A percentile compares a stretch with the other conserved stretches of the same genome.
phyloP scores from a whole-genome alignment of 23 tunicate species.

The Trididemnum nubilum region DNA sequence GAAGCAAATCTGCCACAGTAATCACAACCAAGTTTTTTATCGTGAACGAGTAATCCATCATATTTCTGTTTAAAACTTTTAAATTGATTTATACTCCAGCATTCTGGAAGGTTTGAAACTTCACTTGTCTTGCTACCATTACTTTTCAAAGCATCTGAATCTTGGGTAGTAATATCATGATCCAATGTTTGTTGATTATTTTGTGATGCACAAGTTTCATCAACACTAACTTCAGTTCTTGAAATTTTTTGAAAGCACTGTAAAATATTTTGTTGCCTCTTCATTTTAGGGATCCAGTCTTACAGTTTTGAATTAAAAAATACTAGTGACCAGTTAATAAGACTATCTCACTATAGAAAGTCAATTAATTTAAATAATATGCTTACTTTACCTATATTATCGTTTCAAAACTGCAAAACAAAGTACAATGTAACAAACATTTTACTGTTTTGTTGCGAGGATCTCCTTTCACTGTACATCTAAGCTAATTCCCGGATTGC shows the following conservation, averaged over 20 bases:
- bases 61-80: constrained; percentile 43
- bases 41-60: constrained; percentile 43
- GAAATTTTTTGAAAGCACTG: constrained; percentile 29
- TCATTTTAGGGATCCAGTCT: constrained; percentile 33
- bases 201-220: constrained; percentile 35
- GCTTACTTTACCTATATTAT: constrained; percentile 21
- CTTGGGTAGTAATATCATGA: constrained; percentile 30
- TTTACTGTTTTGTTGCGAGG: too few relatives aligned
- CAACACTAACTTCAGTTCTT: constrained; percentile 36
- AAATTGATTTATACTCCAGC: constrained; percentile 51
- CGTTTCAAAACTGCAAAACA: constrained; percentile 25
- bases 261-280: constrained; percentile 33
- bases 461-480: too few relatives aligned
- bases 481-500: too few relatives aligned
- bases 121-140: constrained; percentile 28
- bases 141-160: constrained; percentile 28
- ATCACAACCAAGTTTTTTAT: constrained; percentile 56
- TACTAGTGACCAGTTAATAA: constrained; percentile 26
- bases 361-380: constrained; percentile 21
- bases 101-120: constrained; percentile 47
- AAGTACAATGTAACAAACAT: constrained; percentile 24
- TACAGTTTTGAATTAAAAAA: constrained; percentile 27
- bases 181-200: constrained; percentile 29
- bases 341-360: constrained; percentile 23
- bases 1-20: constrained; percentile 45